Base-by-base conservation (phyloP, 2,888 invertebrate genomes). In the Phania funesta region DNA sequence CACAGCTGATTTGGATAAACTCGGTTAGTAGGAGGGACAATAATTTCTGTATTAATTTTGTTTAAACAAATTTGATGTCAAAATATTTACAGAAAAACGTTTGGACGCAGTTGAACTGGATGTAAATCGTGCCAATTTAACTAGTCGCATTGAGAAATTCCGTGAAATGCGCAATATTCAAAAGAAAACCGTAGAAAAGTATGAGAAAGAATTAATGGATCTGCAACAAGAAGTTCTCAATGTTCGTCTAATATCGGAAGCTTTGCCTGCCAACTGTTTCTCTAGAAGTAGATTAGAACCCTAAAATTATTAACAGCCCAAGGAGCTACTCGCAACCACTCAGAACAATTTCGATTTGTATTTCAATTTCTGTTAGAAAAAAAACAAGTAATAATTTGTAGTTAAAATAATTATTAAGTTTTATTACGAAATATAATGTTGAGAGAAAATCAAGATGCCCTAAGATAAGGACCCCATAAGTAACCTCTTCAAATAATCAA, bases 181-280 rank as follows among this genome's bases (percentile, higher is more conserved):
- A 90, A 93, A 93, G 84, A 94, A 95, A 85, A 94, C 95, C 92
- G 94, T 97, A 86, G 95, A 95, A 80, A 94, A 94, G 86, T 97
- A 97, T 87, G 94, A 95, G 87, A 94, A 94, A 13, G 96, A 97
- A 87, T 93, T 97, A 56, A 92, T 91, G 52, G 92, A 93, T 76
- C 92, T 98, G 11, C 92, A 93, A 83, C 91, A 91, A 1, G 97
- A 98, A 90, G 97, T 98, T 3, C 93, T 93, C 7, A 97, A 97
- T 88, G 94, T 98, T 64, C 94, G 95, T 86, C 93, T 94, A 65
- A 98, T 98, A 85, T 92, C 95, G 1, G 93, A 94, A 68, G 93
- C 96, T 74, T 92, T 98, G 80, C 98, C 98, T 0, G 96, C 96
- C 0, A 92, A 93, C 0, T 98, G 98, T 90, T 96, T 94, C 91